phyloP scores from a whole-genome alignment of 2,113 vertebrate species.

The Paracanthobrama guichenoti region DNA sequence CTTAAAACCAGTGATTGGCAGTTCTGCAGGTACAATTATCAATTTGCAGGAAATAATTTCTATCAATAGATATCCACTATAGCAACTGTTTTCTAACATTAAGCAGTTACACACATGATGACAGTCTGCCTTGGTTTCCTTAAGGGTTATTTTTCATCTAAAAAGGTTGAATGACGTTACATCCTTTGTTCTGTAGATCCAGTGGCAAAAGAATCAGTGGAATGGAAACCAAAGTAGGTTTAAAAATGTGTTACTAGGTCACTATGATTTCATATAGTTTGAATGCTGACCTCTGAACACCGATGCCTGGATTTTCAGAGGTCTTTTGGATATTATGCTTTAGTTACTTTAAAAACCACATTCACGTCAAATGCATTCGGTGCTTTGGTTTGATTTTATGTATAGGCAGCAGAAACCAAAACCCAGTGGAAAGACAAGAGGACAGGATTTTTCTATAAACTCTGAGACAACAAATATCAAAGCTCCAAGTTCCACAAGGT shows the following conservation, averaged over 20 bases:
- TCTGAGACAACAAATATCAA: background rate
- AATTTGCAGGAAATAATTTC: background rate
- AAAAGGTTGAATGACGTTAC: background rate
- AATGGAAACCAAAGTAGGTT: constrained; percentile 44
- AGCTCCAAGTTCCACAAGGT: background rate
- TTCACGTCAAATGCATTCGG: background rate
- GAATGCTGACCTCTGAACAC: background rate
- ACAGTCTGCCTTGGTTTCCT: background rate
- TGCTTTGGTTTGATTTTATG: constrained; percentile 15
- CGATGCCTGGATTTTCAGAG: background rate
- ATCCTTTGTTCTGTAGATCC: constrained; percentile 38
- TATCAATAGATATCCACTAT: background rate
- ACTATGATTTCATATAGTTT: background rate
- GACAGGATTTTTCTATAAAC: background rate
- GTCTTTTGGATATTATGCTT: background rate
- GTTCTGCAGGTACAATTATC: constrained; percentile 18
- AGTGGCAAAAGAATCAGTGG: constrained; percentile 30
- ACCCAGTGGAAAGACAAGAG: background rate
- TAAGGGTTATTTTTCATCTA: background rate
- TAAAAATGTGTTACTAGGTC: background rate
- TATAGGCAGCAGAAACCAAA: constrained; percentile 13
- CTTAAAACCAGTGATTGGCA: background rate
- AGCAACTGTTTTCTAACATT: background rate
- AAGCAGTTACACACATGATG: background rate
- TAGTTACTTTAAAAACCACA: background rate